A percentile compares a stretch with the other conserved stretches of the same genome.
Evolutionary conservation across 1,140 invertebrate species (phyloP).

Genomic region (Stegodyphus dumicola): DNA sequence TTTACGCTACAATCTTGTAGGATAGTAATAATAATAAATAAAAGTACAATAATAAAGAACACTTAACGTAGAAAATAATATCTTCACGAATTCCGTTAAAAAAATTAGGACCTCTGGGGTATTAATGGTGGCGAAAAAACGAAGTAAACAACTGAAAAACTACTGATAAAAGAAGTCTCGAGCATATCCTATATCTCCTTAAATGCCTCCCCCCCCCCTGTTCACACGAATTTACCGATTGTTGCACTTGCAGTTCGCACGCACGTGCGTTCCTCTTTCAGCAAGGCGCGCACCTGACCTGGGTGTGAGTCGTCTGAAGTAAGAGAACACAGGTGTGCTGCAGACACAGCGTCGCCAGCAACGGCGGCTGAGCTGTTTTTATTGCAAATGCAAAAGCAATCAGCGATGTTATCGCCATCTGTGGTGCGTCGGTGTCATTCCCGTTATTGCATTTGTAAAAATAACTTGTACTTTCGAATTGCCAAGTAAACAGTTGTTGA

Average conservation of each 20-base stretch:
- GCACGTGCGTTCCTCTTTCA: slow-evolving; percentile 39
- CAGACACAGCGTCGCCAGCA: slow-evolving; percentile 48
- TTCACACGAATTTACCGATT: slow-evolving; percentile 58
- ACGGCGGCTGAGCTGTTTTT: neutral
- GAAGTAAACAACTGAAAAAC: neutral
- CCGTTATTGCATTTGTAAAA: too few species aligned
- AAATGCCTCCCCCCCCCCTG: slow-evolving; percentile 12
- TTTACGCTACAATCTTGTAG: slow-evolving; percentile 3
- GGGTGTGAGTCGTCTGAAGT: slow-evolving; percentile 42
- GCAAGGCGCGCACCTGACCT: slow-evolving; percentile 44
- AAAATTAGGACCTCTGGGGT: slow-evolving; percentile 14
- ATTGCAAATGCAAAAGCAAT: slow-evolving; percentile 7
- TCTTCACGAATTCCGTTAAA: slow-evolving; percentile 33
- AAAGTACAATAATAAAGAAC: neutral
- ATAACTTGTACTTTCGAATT: too few species aligned
- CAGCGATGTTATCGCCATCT: too few species aligned
- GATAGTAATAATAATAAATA: neutral
- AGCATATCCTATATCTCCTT: slow-evolving; percentile 45
- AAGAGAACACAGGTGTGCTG: slow-evolving; percentile 51
- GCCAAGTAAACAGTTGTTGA: too few species aligned
- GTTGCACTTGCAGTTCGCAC: slow-evolving; percentile 37
- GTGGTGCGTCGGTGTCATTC: too few species aligned
- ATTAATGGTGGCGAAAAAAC: slow-evolving; percentile 22
- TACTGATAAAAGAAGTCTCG: neutral
- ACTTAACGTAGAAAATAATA: slow-evolving; percentile 13